phyloP scores from a whole-genome alignment of 2,888 invertebrate species.

The Drosophila infuscata region DNA sequence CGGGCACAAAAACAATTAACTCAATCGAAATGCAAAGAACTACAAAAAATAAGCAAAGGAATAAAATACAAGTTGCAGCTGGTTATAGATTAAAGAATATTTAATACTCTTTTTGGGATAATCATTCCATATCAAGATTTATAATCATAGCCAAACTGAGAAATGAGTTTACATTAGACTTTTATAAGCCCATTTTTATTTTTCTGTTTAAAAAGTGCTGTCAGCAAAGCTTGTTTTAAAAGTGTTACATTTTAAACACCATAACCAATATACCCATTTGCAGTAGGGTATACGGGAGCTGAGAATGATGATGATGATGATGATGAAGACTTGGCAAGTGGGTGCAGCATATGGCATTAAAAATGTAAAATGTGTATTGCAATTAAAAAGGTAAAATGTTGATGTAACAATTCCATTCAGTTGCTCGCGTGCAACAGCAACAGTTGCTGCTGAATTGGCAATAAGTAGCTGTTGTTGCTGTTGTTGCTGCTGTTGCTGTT shows the following conservation, averaged over 20 bases:
- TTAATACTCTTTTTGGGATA: constrained; percentile 10
- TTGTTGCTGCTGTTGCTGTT: constrained; percentile 24
- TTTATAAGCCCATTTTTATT: not conserved
- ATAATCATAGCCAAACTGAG: no score
- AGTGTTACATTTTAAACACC: not conserved
- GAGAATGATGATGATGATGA: constrained; percentile 12
- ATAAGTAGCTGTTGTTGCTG: constrained; percentile 31
- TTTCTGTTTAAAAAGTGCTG: not conserved
- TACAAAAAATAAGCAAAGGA: not conserved
- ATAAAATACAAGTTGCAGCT: not conserved
- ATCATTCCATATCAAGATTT: no score
- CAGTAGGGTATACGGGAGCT: not conserved
- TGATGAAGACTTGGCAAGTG: constrained; percentile 62
- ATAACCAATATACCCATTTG: not conserved
- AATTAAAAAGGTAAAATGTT: constrained; percentile 74
- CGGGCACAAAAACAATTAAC: constrained; percentile 73
- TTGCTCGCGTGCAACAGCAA: constrained; percentile 53
- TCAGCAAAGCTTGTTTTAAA: not conserved
- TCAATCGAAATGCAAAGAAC: constrained; percentile 72
- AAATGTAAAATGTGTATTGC: constrained; percentile 42
- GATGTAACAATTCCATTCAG: constrained; percentile 68
- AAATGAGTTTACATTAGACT: no score
- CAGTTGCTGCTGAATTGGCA: constrained; percentile 60
- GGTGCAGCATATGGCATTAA: constrained; percentile 72
- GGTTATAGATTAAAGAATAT: not conserved